Evolutionary conservation across 2,888 invertebrate species (phyloP).

Genomic region (Bellardia bayeri): DNA sequence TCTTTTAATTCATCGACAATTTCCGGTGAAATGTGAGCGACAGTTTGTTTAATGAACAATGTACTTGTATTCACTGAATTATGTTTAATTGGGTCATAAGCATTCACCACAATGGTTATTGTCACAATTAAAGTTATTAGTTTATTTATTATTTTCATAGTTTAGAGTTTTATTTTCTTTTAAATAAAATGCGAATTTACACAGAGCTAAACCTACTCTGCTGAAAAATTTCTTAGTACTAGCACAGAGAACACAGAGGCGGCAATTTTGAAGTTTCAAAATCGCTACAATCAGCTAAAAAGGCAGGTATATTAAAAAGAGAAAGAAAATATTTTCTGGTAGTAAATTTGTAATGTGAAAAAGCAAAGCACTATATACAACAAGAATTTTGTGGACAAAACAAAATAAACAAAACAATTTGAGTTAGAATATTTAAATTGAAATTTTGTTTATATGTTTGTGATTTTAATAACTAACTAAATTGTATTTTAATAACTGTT

Average conservation of each 20-base stretch:
- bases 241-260: background rate
- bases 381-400: no score
- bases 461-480: no score
- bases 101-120: background rate
- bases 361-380: no score
- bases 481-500: no score
- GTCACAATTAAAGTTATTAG: background rate
- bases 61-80: background rate
- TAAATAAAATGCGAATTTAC: background rate
- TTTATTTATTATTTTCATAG: conserved; percentile 21
- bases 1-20: conserved; percentile 78
- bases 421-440: no score
- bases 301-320: no score
- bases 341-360: no score
- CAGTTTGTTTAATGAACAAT: background rate
- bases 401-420: no score
- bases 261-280: no score
- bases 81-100: background rate
- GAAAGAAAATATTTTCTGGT: no score
- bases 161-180: background rate
- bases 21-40: conserved; percentile 77
- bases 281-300: no score
- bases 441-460: no score
- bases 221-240: conserved; percentile 6
- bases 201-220: background rate